phyloP scores from a whole-genome alignment of 2,888 invertebrate genomes.

The Trimorus sp. region DNA sequence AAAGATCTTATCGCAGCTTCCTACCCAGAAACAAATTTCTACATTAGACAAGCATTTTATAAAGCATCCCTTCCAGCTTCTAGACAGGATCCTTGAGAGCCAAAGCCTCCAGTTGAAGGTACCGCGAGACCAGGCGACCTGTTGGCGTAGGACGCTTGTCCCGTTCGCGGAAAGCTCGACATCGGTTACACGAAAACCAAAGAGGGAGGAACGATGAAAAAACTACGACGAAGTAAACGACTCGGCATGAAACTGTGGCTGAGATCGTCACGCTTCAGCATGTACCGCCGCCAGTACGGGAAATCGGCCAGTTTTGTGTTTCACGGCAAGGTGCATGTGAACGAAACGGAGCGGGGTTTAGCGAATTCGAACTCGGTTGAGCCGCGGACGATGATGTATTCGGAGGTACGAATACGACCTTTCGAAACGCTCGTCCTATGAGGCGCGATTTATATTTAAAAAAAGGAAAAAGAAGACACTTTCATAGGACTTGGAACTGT shows the following conservation, averaged over 20 bases:
- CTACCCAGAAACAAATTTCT: too few species aligned
- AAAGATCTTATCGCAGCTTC: too few species aligned
- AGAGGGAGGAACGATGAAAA: slow-evolving; percentile 45
- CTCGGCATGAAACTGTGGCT: slow-evolving; percentile 44
- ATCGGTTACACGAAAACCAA: slow-evolving; percentile 60
- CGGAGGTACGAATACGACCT: slow-evolving; percentile 19
- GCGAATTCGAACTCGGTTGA: slow-evolving; percentile 39
- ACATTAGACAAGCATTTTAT: too few species aligned
- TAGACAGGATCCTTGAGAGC: slow-evolving; percentile 6
- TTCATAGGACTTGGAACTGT: slow-evolving; percentile 52
- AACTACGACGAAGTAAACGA: slow-evolving; percentile 23
- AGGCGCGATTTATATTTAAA: slow-evolving; percentile 35
- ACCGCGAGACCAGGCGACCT: slow-evolving; percentile 2
- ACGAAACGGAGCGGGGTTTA: slow-evolving; percentile 37
- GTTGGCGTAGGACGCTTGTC: slow-evolving; percentile 37
- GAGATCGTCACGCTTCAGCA: slow-evolving; percentile 36
- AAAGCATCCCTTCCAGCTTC: too few species aligned
- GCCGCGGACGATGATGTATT: slow-evolving; percentile 15
- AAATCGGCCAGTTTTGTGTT: slow-evolving; percentile 62
- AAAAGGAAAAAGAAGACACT: slow-evolving; percentile 12
- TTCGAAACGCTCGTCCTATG: slow-evolving; percentile 43
- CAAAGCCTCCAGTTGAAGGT: not conserved
- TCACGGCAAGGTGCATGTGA: slow-evolving; percentile 48
- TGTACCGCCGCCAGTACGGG: slow-evolving; percentile 58
- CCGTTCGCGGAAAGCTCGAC: slow-evolving; percentile 52